Conservation (phyloP, 2,113 vertebrate species). For the Pseudopipra pipra region DNA sequence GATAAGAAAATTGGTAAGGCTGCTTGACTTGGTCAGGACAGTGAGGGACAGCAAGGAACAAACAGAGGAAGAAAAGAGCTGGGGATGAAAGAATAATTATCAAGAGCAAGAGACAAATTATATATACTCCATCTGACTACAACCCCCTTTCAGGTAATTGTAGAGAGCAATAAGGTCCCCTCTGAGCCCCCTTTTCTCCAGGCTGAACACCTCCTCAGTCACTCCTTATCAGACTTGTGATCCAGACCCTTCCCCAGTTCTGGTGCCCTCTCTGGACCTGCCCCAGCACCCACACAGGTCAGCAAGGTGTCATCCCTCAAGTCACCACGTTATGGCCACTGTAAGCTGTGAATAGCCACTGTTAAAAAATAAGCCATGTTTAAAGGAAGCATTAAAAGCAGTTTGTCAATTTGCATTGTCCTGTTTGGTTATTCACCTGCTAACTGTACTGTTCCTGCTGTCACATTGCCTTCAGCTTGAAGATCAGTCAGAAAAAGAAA, state of each 20-base stretch:
- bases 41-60: not conserved
- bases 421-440: constrained; percentile 27
- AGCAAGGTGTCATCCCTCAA: not conserved
- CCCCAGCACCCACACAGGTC: not conserved
- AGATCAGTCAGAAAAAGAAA: constrained; percentile 67
- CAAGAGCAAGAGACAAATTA: not conserved
- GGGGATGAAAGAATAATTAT: not conserved
- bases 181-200: not conserved
- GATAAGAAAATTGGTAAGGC: not conserved
- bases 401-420: not conserved
- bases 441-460: constrained; percentile 62
- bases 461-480: constrained; percentile 64
- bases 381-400: not conserved
- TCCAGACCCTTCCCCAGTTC: not conserved
- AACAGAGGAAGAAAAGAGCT: not conserved
- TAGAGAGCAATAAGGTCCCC: not conserved
- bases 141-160: not conserved
- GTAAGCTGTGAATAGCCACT: not conserved
- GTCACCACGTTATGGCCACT: not conserved
- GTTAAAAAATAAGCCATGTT: not conserved
- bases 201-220: not conserved
- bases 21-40: not conserved
- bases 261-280: not conserved
- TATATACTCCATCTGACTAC: not conserved
- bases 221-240: not conserved